Conservation (phyloP, 2,888 invertebrate species). For the Heliothis peltigera region DNA sequence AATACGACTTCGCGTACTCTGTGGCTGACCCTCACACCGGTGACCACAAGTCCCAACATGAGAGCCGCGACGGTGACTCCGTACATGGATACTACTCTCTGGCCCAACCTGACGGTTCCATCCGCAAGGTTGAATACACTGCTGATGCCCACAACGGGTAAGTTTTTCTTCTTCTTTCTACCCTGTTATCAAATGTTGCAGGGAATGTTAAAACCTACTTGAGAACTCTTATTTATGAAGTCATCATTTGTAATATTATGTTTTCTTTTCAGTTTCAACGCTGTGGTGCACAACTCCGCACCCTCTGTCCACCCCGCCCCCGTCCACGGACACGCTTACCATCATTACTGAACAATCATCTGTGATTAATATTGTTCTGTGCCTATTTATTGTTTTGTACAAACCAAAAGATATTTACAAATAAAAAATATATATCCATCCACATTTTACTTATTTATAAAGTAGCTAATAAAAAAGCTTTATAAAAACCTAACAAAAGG, state of each 20-base stretch:
- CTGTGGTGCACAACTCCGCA: slow-evolving; percentile 82
- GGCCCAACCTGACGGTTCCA: slow-evolving; percentile 88
- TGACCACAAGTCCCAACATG: slow-evolving; percentile 89
- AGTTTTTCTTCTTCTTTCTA: slow-evolving; percentile 35
- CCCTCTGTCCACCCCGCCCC: slow-evolving; percentile 76
- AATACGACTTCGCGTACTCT: slow-evolving; percentile 87
- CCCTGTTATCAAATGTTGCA: too few relatives aligned
- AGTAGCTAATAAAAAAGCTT: too few relatives aligned
- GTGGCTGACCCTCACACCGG: slow-evolving; percentile 89
- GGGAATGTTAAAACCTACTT: too few relatives aligned
- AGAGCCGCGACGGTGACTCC: slow-evolving; percentile 86
- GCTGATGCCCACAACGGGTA: slow-evolving; percentile 88
- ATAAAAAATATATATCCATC: neutral
- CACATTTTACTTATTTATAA: too few relatives aligned
- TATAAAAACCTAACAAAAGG: too few relatives aligned
- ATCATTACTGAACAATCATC: slow-evolving; percentile 64
- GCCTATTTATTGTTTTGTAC: slow-evolving; percentile 19
- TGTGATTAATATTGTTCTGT: neutral
- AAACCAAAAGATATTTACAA: neutral
- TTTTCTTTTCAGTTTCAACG: slow-evolving; percentile 75
- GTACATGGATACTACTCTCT: slow-evolving; percentile 91
- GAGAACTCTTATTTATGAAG: neutral
- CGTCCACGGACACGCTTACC: slow-evolving; percentile 67
- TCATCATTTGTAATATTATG: too few relatives aligned
- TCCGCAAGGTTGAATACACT: slow-evolving; percentile 88